These are phyloP conservation scores for Acrossocheilus fasciatus DNA, from an alignment of 2,797 vertebrate species.

Conservation along the genomic window DNA sequence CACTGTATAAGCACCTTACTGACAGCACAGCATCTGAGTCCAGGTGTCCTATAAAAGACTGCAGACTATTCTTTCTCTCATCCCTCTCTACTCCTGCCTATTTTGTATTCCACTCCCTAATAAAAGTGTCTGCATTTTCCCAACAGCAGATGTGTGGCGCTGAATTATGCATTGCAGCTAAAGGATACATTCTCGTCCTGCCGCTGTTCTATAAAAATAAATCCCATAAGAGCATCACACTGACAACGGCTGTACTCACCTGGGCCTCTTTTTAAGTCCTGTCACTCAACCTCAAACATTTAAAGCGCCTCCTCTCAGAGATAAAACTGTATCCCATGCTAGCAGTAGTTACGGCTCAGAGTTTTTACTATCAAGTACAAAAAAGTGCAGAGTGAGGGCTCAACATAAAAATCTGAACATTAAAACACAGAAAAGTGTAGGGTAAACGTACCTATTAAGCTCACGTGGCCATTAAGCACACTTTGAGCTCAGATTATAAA, in stretches of 20 bases:
- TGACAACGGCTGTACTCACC: slow-evolving; percentile 68
- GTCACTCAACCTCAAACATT: slow-evolving; percentile 63
- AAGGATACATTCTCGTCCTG: slow-evolving; percentile 72
- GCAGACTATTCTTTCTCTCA: slow-evolving; percentile 64
- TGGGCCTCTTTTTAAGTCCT: slow-evolving; percentile 68
- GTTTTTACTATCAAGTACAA: background rate
- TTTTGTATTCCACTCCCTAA: slow-evolving; percentile 52
- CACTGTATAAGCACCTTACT: slow-evolving; percentile 9
- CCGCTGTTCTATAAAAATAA: slow-evolving; percentile 74
- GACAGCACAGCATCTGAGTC: slow-evolving; percentile 62
- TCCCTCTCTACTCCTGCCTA: slow-evolving; percentile 15
- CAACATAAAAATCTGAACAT: background rate
- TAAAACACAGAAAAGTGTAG: background rate
- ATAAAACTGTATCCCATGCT: slow-evolving; percentile 15
- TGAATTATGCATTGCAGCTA: slow-evolving; percentile 76
- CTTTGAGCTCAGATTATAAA: no score
- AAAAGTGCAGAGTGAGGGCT: background rate
- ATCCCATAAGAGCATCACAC: slow-evolving; percentile 73
- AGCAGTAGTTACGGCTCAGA: background rate
- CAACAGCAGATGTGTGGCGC: slow-evolving; percentile 67
- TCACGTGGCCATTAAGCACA: no score
- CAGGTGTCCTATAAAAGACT: slow-evolving; percentile 64
- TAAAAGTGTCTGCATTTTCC: slow-evolving; percentile 61
- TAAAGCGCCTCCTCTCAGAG: slow-evolving; percentile 13
- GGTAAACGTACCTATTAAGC: no score